phyloP scores from a whole-genome alignment of 2,797 vertebrate species.

The Neomorphus geoffroyi region DNA sequence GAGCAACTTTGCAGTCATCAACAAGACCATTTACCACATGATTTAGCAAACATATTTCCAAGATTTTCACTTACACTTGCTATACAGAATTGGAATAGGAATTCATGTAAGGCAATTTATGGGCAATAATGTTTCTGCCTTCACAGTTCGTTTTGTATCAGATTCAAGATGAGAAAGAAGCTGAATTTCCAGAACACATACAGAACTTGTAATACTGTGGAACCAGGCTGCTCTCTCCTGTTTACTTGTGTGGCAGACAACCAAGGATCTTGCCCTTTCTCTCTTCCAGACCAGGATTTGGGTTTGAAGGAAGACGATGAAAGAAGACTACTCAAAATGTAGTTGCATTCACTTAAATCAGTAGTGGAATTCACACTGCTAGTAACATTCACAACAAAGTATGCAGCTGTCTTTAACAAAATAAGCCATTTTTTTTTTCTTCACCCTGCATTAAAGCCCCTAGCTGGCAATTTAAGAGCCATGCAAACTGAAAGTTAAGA shows the following conservation, averaged over 20 bases:
- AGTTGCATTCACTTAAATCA: background rate
- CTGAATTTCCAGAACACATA: background rate
- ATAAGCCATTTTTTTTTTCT: background rate
- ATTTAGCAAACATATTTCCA: slow-evolving; percentile 80
- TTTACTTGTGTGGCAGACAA: background rate
- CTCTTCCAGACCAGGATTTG: background rate
- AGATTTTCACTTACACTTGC: slow-evolving; percentile 68
- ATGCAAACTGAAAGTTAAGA: background rate
- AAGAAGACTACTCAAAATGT: background rate
- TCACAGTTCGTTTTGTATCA: background rate
- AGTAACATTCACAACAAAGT: background rate
- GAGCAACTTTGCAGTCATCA: slow-evolving; percentile 78
- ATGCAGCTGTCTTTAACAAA: background rate
- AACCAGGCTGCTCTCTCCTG: background rate
- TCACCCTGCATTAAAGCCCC: background rate
- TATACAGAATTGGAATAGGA: slow-evolving; percentile 43
- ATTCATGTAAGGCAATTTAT: slow-evolving; percentile 52
- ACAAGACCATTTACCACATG: slow-evolving; percentile 80
- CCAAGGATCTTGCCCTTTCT: background rate
- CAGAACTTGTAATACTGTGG: background rate
- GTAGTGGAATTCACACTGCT: background rate
- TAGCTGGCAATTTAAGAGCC: background rate
- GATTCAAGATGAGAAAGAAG: background rate
- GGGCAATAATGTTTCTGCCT: background rate
- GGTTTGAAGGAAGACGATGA: background rate